Evolutionary conservation across 2,888 invertebrate genomes (phyloP), one percentile per base, ranked within the genome.

Genomic region (Idaea dimidiata): DNA sequence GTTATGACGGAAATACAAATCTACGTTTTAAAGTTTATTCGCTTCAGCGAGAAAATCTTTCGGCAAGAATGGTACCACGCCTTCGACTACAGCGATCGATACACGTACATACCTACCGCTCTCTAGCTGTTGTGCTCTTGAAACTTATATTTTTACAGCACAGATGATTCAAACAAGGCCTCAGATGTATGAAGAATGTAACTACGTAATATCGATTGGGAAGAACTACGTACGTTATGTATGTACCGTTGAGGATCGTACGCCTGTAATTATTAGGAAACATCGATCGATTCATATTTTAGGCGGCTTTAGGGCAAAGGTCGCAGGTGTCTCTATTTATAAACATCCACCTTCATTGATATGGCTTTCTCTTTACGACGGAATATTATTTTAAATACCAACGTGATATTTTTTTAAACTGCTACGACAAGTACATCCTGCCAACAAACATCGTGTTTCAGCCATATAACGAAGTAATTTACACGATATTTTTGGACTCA

Each of bases 391-490:
- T 43, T 43, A 43, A 43, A 43, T 43, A 43, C 43, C 14, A 14
- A 43, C 43, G 43, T 43, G 43, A 14, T 7, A 43, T 43, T 14
- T 6, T 43, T 43, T 8, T 14, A 43, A 43, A 43, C 43, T 43
- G 43, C 43, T 43, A 43, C 43, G 43, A 8, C 6, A 10, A 32
- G 6, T 14, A 1, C 3, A 43, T 43, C 43, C 10, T 43, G 7
- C 43, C 0, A 43, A 43, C 43, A 43, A 43, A 43, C 10, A 8
- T 10, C 58, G 62, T 60, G 61, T 61, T 68, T 61, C 55, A 17
- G 58, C 60, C 60, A 60, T 55, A 66, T 62, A 54, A 62, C 32
- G 24, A 43, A 33, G 57, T 66, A 67, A 69, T 69, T 24, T 69
- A 58, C 64, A 63, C 63, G 60, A 61, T 65, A 62, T 62, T 67